Evolutionary conservation across 2,113 vertebrate genomes (phyloP).

Genomic region (Ceyx melanurus): DNA sequence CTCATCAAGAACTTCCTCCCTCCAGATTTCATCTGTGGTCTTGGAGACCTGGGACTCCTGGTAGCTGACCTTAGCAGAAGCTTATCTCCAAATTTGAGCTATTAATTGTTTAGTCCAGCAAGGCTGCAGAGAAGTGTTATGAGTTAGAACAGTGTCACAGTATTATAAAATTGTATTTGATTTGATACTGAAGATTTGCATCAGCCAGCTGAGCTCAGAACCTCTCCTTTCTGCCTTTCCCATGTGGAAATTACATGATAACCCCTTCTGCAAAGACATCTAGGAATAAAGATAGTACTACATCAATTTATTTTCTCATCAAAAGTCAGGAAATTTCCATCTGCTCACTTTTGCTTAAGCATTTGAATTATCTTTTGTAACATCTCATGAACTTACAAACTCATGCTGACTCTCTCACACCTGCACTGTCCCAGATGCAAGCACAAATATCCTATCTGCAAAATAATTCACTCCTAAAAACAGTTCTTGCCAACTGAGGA

Average conservation of each 20-base stretch:
- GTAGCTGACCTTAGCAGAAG: not conserved
- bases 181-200: not conserved
- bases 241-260: not conserved
- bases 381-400: not conserved
- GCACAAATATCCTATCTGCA: not conserved
- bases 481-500: not conserved
- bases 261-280: not conserved
- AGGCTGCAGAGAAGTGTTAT: not conserved
- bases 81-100: not conserved
- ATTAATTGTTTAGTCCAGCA: not conserved
- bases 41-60: too few relatives aligned
- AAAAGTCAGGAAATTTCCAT: conserved; percentile 22
- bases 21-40: too few relatives aligned
- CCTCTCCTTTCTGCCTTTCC: not conserved
- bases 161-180: not conserved
- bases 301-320: not conserved
- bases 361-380: conserved; percentile 39
- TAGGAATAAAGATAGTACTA: not conserved
- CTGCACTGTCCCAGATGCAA: not conserved
- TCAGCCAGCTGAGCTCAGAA: not conserved
- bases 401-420: not conserved
- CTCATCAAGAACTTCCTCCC: too few relatives aligned
- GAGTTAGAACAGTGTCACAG: not conserved
- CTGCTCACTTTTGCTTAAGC: not conserved
- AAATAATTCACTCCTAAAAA: not conserved